Base-by-base conservation (phyloP, 2,113 vertebrate genomes). In the Dasyurus viverrinus region DNA sequence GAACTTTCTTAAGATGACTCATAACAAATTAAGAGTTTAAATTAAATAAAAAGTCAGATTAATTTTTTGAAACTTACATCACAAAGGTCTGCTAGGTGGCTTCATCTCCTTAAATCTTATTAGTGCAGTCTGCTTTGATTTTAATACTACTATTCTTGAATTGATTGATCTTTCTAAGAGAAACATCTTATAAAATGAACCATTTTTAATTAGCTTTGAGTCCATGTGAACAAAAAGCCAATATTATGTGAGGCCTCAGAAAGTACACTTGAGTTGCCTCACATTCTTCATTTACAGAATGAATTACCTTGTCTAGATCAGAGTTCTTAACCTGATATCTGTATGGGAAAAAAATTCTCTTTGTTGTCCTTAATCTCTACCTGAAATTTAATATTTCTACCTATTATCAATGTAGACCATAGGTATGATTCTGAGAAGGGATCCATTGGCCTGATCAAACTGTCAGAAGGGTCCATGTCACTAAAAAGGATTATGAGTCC, bases 1-100 rank as follows among this genome's bases (percentile, higher is more conserved):
- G 53, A 84, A 46, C 91, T 95, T 92, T 36, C 48, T 54, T 93
- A 89, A 42, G 89, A 91, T 93, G 76, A 92, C 26, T 90, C 91
- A 92, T 92, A 84, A 50, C 50, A 90, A 36, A 89, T 68, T 57
- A 60, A 93, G 90, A 89, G 7, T 76, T 94, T 76, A 92, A 48
- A 92, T 94, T 90, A 54, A 68, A 94, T 90, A 54, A 76, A 90
- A 90, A 54, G 90, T 50, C 23, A 76, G 47, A 90, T 90, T 84
- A 60, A 90, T 46, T 89, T 92, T 60, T 95, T 42, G 47, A 95
- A 92, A 54, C 68, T 30, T 90, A 94, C 46, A 53, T 90, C 46
- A 53, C 89, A 60, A 60, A 36, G 53, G 89, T 54, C 42, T 90
- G 89, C 68, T 54, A 2, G 52, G 52, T 89, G 48, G 60, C 53